These are phyloP conservation scores for Drosophila hydei DNA, from an alignment of 1,140 invertebrate species.

Conservation along the genomic window DNA sequence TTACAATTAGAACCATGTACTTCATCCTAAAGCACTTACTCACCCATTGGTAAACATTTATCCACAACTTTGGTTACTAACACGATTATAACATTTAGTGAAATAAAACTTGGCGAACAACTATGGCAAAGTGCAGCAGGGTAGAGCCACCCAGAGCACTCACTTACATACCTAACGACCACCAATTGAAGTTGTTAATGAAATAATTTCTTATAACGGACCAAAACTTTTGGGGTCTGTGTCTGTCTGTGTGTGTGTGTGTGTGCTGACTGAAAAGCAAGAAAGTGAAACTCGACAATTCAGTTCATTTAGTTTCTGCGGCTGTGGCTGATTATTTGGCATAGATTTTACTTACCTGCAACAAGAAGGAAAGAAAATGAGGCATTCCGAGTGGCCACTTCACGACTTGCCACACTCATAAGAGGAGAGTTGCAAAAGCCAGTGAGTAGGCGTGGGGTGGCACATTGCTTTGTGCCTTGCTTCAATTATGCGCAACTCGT, in stretches of 20 bases:
- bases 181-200: constrained; percentile 78
- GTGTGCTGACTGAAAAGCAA: constrained; percentile 18
- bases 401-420: constrained; percentile 60
- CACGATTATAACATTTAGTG: constrained; percentile 74
- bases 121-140: constrained; percentile 37
- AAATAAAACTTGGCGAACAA: constrained; percentile 59
- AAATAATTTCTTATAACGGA: constrained; percentile 71
- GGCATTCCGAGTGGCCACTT: constrained; percentile 16
- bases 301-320: constrained; percentile 54
- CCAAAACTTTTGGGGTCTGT: constrained; percentile 38
- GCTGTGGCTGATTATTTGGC: constrained; percentile 65
- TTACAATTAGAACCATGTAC: constrained; percentile 68
- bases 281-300: constrained; percentile 77
- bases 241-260: too few species aligned
- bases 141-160: constrained; percentile 1
- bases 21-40: constrained; percentile 47
- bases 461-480: constrained; percentile 67
- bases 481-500: constrained; percentile 78
- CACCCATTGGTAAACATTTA: constrained; percentile 73
- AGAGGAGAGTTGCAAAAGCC: constrained; percentile 5
- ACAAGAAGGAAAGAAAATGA: constrained; percentile 28
- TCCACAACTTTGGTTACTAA: constrained; percentile 70
- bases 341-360: constrained; percentile 62
- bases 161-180: constrained; percentile 61
- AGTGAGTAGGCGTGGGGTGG: not conserved